Evolutionary conservation across 1,140 invertebrate genomes (phyloP).

Genomic region (Microplitis demolitor): DNA sequence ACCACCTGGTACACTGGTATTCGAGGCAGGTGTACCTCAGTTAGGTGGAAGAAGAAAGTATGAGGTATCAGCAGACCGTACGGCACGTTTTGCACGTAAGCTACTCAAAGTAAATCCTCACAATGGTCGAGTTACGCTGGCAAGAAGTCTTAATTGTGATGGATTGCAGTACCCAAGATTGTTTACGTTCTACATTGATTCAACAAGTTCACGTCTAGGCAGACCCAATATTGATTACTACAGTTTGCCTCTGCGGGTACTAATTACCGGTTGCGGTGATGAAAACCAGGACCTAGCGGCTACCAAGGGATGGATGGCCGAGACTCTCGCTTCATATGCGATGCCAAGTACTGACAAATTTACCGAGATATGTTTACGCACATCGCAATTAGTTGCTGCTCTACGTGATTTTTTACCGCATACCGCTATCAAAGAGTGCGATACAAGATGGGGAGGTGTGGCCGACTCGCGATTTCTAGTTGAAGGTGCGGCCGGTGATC

Average conservation of each 20-base stretch:
- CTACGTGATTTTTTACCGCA: slow-evolving; percentile 76
- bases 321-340: slow-evolving; percentile 81
- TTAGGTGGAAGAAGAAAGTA: slow-evolving; percentile 75
- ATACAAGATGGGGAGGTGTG: slow-evolving; percentile 76
- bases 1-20: slow-evolving; percentile 71
- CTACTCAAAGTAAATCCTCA: slow-evolving; percentile 76
- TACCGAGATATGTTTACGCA: slow-evolving; percentile 73
- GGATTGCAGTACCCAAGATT: slow-evolving; percentile 81
- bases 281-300: slow-evolving; percentile 69
- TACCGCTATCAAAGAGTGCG: slow-evolving; percentile 73
- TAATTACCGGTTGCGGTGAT: slow-evolving; percentile 78
- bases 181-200: slow-evolving; percentile 85
- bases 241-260: slow-evolving; percentile 77
- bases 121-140: slow-evolving; percentile 76
- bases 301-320: slow-evolving; percentile 81
- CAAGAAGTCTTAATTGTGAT: slow-evolving; percentile 75
- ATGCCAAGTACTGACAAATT: slow-evolving; percentile 78
- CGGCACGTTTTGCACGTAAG: slow-evolving; percentile 79
- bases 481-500: slow-evolving; percentile 77
- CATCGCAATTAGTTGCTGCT: slow-evolving; percentile 80
- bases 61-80: slow-evolving; percentile 76
- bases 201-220: slow-evolving; percentile 74
- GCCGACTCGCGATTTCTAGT: slow-evolving; percentile 79
- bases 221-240: slow-evolving; percentile 80
- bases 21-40: slow-evolving; percentile 80